Percentiles rank a stretch among this genome's conserved stretches.
These are phyloP conservation scores for Embidobia sp. DNA, from an alignment of 2,888 invertebrate genomes.

Conservation along the genomic window DNA sequence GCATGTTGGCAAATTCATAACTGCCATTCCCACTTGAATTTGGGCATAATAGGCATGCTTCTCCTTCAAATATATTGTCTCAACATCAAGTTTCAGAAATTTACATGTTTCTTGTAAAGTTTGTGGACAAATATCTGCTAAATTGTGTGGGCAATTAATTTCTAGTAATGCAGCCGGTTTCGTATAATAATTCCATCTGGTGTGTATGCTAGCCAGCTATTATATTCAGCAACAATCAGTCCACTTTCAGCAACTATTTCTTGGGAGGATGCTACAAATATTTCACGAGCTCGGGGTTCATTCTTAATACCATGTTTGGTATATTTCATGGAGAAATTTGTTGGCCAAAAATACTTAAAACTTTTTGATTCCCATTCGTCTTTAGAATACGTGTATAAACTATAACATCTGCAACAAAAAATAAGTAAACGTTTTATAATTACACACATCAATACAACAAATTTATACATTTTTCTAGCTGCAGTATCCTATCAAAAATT, in stretches of 20 bases:
- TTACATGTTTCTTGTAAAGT: slow-evolving; percentile 3
- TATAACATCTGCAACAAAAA: slow-evolving; percentile 30
- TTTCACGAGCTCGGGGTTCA: slow-evolving; percentile 10
- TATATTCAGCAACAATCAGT: slow-evolving; percentile 3
- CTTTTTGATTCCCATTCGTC: slow-evolving; percentile 41
- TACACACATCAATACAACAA: no score
- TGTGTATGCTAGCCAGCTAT: slow-evolving; percentile 23
- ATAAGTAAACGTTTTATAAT: no score
- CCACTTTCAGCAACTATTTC: slow-evolving; percentile 13
- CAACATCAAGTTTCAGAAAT: slow-evolving; percentile 10
- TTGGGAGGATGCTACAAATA: background rate
- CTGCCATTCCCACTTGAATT: slow-evolving; percentile 36
- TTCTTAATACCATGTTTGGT: slow-evolving; percentile 20
- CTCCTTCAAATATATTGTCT: no score
- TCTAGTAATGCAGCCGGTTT: slow-evolving; percentile 1
- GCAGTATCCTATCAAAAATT: background rate
- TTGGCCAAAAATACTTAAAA: slow-evolving; percentile 41
- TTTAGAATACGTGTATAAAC: slow-evolving; percentile 28
- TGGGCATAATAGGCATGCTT: slow-evolving; percentile 40
- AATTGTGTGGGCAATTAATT: slow-evolving; percentile 25
- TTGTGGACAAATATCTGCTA: background rate
- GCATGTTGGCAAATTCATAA: slow-evolving; percentile 50
- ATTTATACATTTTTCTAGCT: no score
- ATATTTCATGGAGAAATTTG: slow-evolving; percentile 5
- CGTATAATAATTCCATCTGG: slow-evolving; percentile 29